phyloP scores from a whole-genome alignment of 64 coral and sea anemone genomes.

The Porites lutea region DNA sequence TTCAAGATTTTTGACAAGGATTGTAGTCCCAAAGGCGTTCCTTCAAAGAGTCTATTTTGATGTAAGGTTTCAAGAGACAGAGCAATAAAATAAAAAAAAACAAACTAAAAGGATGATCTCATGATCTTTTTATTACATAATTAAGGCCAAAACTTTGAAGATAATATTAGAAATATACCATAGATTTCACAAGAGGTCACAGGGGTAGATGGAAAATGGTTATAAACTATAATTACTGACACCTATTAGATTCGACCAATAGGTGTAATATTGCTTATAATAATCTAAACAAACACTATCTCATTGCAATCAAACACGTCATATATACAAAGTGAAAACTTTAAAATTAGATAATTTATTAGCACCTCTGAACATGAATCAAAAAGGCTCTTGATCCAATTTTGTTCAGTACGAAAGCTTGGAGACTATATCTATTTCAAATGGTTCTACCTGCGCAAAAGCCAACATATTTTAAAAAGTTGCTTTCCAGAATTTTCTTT shows the following conservation, averaged over 20 bases:
- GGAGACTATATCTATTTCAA: neutral
- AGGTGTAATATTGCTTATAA: neutral
- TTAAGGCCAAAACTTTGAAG: constrained; percentile 38
- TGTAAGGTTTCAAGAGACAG: no score
- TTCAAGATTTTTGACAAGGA: no score
- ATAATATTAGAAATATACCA: constrained; percentile 41
- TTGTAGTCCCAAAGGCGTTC: no score
- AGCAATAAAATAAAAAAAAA: neutral
- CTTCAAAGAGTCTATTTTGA: no score
- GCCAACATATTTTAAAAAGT: neutral
- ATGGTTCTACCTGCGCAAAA: neutral
- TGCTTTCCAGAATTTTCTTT: neutral
- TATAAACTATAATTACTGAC: neutral
- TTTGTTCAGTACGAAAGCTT: constrained; percentile 8
- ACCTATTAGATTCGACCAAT: neutral
- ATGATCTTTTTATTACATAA: constrained; percentile 56
- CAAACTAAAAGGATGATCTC: neutral
- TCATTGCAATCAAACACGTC: neutral
- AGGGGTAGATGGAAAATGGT: neutral
- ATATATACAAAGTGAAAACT: constrained; percentile 28
- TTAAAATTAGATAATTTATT: constrained; percentile 20
- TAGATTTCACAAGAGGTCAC: constrained; percentile 7
- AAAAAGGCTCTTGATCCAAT: neutral
- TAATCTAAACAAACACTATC: neutral
- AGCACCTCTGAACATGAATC: neutral